phyloP scores from a whole-genome alignment of 2,113 vertebrate species.

The Corvus hawaiiensis region DNA sequence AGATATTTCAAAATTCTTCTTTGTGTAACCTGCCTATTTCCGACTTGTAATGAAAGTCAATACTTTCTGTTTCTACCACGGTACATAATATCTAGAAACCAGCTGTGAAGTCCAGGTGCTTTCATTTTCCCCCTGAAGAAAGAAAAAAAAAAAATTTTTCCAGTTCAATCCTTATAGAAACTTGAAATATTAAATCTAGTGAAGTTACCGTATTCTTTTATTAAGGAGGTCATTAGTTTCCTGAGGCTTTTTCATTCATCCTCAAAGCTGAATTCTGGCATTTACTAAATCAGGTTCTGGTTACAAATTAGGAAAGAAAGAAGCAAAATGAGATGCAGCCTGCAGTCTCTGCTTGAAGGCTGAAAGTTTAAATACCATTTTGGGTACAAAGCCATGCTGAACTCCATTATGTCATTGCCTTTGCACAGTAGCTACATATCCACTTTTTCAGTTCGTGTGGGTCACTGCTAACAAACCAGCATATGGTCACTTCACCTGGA shows the following conservation, averaged over 20 bases:
- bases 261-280: conserved; percentile 30
- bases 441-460: neutral
- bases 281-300: conserved; percentile 63
- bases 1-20: neutral
- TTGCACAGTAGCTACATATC: neutral
- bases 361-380: conserved; percentile 55
- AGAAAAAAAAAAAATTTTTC: neutral
- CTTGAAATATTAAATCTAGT: conserved; percentile 51
- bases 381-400: conserved; percentile 20
- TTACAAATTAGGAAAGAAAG: conserved; percentile 56
- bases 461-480: neutral
- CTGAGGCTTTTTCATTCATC: conserved; percentile 56
- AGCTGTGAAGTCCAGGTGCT: neutral
- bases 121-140: conserved; percentile 13
- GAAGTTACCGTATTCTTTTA: conserved; percentile 43
- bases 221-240: conserved; percentile 63
- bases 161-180: conserved; percentile 28
- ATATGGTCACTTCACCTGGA: neutral
- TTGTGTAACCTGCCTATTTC: neutral
- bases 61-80: neutral
- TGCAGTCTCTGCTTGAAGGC: conserved; percentile 18
- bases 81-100: neutral
- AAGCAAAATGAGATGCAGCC: conserved; percentile 11
- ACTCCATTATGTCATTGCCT: conserved; percentile 7
- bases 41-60: neutral